phyloP scores from a whole-genome alignment of 1,140 invertebrate genomes.

The Lutraria rhynchaena region DNA sequence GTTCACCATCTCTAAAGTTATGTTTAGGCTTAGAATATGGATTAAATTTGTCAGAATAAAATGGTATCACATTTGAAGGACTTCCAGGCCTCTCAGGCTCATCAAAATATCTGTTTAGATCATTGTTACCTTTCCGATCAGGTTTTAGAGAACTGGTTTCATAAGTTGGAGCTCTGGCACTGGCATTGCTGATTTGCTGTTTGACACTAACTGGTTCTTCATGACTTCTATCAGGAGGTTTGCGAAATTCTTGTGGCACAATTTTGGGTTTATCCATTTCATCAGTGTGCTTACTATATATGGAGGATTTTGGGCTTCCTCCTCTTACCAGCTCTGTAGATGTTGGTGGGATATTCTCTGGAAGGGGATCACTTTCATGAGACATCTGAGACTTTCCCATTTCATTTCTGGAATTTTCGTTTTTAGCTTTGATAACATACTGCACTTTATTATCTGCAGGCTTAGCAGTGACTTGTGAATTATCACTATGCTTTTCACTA shows the following conservation, averaged over 20 bases:
- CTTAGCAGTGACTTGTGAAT: not conserved
- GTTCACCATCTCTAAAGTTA: conserved; percentile 46
- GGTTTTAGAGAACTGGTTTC: not conserved
- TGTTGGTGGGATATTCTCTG: conserved; percentile 44
- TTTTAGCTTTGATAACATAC: conserved; percentile 42
- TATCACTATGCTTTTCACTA: not conserved
- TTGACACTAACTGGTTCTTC: not conserved
- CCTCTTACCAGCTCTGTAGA: conserved; percentile 44
- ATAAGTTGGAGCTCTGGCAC: conserved; percentile 2
- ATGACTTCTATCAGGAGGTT: not conserved
- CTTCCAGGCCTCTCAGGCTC: conserved; percentile 34
- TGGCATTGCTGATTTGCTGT: not conserved
- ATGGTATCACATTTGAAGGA: conserved; percentile 24
- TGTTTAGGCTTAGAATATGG: conserved; percentile 24
- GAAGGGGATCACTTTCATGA: conserved; percentile 32
- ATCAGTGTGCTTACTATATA: not conserved
- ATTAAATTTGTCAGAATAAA: conserved; percentile 35
- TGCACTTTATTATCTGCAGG: conserved; percentile 40
- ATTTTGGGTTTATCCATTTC: not conserved
- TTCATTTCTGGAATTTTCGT: conserved; percentile 22
- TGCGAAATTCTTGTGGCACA: not conserved
- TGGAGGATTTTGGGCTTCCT: conserved; percentile 14
- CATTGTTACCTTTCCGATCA: conserved; percentile 20
- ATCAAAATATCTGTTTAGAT: conserved; percentile 52
- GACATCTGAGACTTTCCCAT: conserved; percentile 42